phyloP scores from a whole-genome alignment of 2,797 vertebrate genomes.

The Heteromormyrus szaboi region DNA sequence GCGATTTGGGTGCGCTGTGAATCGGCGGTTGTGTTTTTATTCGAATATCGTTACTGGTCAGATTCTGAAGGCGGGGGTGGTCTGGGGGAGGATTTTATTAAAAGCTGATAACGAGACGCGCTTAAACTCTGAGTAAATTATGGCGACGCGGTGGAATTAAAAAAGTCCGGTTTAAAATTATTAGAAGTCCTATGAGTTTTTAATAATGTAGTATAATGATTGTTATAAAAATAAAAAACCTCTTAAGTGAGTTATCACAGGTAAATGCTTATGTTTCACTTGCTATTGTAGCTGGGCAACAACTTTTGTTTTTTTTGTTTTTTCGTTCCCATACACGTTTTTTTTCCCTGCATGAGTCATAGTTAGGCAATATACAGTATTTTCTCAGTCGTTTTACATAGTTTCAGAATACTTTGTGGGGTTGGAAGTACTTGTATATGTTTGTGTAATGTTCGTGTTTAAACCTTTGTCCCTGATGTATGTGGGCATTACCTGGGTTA shows the following conservation, averaged over 20 bases:
- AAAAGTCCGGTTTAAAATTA: not conserved
- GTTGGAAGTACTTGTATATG: not conserved
- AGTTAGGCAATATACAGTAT: not conserved
- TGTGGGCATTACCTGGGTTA: not conserved
- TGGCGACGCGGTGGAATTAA: not conserved
- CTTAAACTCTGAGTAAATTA: not conserved
- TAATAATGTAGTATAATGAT: not conserved
- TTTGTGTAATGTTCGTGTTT: not conserved
- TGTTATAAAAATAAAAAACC: not conserved
- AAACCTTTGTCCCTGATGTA: not conserved
- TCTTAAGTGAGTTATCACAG: not conserved
- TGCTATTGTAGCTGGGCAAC: not conserved
- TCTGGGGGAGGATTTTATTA: not conserved
- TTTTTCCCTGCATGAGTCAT: not conserved
- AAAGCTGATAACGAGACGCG: not conserved
- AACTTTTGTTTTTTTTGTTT: not conserved
- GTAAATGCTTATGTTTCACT: not conserved
- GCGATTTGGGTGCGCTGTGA: not conserved
- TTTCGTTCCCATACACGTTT: not conserved
- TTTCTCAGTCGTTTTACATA: not conserved
- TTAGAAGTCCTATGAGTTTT: not conserved
- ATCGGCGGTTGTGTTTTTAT: not conserved
- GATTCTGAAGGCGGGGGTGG: not conserved
- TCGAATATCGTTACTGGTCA: not conserved
- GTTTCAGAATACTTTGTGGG: not conserved